Conservation (phyloP, 2,113 vertebrate species). For the Grus americana region DNA sequence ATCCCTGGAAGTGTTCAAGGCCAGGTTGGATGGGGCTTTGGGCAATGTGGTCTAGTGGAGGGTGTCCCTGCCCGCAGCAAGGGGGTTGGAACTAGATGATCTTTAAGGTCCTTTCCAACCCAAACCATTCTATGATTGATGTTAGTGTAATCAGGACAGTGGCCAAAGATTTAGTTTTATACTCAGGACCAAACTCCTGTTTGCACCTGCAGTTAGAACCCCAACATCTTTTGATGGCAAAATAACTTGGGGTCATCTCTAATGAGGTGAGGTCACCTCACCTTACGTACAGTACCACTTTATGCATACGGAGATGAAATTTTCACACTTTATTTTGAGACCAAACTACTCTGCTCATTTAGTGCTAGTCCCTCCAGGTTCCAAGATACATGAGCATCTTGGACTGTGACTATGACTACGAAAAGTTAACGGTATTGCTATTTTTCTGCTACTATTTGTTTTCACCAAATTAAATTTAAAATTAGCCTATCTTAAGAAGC, state of each 20-base stretch:
- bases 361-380: not conserved
- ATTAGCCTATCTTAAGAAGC: not conserved
- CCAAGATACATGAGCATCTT: not conserved
- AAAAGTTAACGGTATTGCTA: not conserved
- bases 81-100: no score
- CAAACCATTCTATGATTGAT: not conserved
- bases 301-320: not conserved
- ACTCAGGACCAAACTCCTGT: not conserved
- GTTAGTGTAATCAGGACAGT: not conserved
- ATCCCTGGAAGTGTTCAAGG: no score
- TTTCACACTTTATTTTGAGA: not conserved
- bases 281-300: not conserved
- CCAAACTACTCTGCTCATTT: not conserved
- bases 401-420: not conserved
- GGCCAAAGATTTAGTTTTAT: not conserved
- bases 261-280: not conserved
- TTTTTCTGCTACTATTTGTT: not conserved
- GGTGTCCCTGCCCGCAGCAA: no score
- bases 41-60: no score
- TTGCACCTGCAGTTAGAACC: not conserved
- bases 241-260: not conserved
- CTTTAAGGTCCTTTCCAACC: no score
- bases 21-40: no score
- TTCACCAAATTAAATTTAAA: not conserved
- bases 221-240: not conserved